Evolutionary conservation across 2,113 vertebrate species (phyloP).

Genomic region (Bubo scandiacus): DNA sequence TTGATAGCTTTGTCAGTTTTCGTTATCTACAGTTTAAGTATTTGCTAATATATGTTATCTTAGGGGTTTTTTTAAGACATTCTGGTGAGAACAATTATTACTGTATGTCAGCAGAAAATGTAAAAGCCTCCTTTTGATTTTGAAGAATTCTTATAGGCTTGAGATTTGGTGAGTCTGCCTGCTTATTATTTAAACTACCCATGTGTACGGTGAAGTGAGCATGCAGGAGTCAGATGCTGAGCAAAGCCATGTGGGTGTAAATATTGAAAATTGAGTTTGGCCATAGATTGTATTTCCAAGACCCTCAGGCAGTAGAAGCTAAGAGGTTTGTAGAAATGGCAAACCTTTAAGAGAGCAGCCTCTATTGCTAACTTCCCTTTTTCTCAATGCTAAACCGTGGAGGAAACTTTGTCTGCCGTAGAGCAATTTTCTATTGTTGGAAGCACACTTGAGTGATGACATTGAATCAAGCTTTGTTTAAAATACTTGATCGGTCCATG

Average conservation of each 20-base stretch:
- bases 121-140: slow-evolving; percentile 19
- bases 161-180: slow-evolving; percentile 50
- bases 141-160: slow-evolving; percentile 56
- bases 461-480: not conserved
- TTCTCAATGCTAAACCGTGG: not conserved
- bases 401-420: not conserved
- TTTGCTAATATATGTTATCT: not conserved
- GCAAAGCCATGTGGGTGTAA: not conserved
- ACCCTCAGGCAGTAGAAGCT: not conserved
- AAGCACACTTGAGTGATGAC: not conserved
- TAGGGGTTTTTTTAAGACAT: not conserved
- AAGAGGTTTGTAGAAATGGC: not conserved
- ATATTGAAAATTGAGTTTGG: not conserved
- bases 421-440: not conserved
- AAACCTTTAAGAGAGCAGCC: not conserved
- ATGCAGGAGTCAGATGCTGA: not conserved
- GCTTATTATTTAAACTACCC: not conserved
- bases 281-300: not conserved
- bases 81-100: not conserved
- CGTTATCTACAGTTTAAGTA: not conserved
- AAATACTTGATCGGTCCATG: not conserved
- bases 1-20: not conserved
- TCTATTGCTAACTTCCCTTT: not conserved
- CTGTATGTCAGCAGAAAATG: slow-evolving; percentile 33
- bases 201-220: not conserved